Base-by-base conservation (phyloP, 23 tunicate genomes). In the Ascidia mentula region DNA sequence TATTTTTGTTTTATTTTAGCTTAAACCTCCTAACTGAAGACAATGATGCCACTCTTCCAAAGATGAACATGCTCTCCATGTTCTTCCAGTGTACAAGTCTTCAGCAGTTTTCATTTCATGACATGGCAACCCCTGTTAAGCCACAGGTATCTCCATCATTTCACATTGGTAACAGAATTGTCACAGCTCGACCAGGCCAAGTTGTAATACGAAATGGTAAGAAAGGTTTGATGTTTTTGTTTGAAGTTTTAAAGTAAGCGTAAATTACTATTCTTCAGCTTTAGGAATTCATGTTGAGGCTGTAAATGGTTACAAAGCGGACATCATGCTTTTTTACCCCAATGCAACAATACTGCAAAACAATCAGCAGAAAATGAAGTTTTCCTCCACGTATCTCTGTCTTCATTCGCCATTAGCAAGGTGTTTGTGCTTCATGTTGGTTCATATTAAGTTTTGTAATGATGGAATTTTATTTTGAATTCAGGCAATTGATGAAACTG, bases 401-500 rank as follows among this genome's bases (percentile, higher is more conserved):
- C 74, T 28, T 22, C 26, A 35, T 45, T 78, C 82, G 18, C 82
- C 82, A 32, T 73, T 78, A 7, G 82, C 82, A 6, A 32, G 40
- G 82, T 78, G 18, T 40, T 5, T 53, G 65, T 53, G 65, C 65
- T 20, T 53, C n/a, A n/a, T n/a, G n/a, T n/a, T n/a, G n/a, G n/a
- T n/a, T n/a, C n/a, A n/a, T n/a, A n/a, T 42, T 53, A 42, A 42
- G n/a, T n/a, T n/a, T 42, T 42, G 53, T 42, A 42, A 42, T 9
- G 53, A 9, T 42, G 15, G 15, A 42, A 42, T 42, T 9, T 42
- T 42, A 15, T 42, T 9, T 42, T 42, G 53, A 42, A 9, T 88
- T 32, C 77, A 88, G 93, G 73, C 75, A 78, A 40, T 22, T 88
- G 18, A 69, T 88, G 86, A 75, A 88, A 77, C 65, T 88, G 35